phyloP scores from a whole-genome alignment of 2,797 vertebrate genomes.

The Ispidina picta region DNA sequence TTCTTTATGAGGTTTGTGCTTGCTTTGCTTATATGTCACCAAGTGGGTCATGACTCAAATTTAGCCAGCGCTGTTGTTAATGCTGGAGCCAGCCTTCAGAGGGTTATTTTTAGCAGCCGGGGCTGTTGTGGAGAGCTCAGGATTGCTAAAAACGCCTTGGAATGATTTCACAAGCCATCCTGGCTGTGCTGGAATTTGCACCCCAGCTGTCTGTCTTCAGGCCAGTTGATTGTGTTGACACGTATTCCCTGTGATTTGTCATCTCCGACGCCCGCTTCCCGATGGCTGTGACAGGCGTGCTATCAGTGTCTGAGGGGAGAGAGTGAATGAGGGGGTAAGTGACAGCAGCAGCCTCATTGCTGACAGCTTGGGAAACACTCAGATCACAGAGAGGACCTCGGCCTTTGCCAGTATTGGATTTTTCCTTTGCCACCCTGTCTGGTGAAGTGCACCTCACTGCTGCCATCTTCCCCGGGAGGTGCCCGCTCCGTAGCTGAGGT shows the following conservation, averaged over 20 bases:
- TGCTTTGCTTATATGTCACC: constrained; percentile 27
- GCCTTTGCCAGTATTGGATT: background rate
- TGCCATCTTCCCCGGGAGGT: background rate
- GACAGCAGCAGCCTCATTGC: constrained; percentile 29
- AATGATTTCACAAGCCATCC: constrained; percentile 33
- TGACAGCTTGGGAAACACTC: constrained; percentile 7
- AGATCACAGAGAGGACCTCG: background rate
- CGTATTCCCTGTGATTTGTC: constrained; percentile 67
- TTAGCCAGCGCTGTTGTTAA: constrained; percentile 16
- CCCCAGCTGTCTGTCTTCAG: constrained; percentile 68
- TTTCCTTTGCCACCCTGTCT: fast-evolving
- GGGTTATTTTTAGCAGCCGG: constrained; percentile 46
- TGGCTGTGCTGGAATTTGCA: constrained; percentile 57
- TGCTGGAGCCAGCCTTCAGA: background rate
- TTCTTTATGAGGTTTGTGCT: constrained; percentile 25
- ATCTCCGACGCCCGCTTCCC: constrained; percentile 15
- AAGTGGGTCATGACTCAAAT: constrained; percentile 52
- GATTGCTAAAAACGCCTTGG: constrained; percentile 54
- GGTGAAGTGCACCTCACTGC: fast-evolving
- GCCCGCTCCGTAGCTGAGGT: fast-evolving
- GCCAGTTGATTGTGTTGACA: constrained; percentile 65
- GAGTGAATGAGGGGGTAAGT: background rate
- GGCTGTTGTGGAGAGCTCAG: constrained; percentile 30
- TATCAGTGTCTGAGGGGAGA: constrained; percentile 49
- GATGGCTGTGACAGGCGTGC: constrained; percentile 58